phyloP scores from a whole-genome alignment of 2,888 invertebrate species.

The Sericinus montela region DNA sequence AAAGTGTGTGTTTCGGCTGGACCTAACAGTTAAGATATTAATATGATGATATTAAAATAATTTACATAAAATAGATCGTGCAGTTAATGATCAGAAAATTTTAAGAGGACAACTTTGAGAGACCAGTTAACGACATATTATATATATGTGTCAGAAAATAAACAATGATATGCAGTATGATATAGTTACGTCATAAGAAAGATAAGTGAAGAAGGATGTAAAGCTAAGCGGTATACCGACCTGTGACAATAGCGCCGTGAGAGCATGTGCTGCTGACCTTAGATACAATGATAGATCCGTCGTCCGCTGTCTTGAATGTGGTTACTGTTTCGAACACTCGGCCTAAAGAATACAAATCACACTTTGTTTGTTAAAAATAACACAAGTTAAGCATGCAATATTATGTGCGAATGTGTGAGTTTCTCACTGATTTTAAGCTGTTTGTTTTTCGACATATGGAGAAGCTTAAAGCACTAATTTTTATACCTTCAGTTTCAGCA shows the following conservation, averaged over 20 bases:
- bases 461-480: slow-evolving; percentile 55
- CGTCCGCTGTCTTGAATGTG: slow-evolving; percentile 71
- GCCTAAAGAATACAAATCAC: slow-evolving; percentile 77
- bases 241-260: slow-evolving; percentile 82
- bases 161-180: slow-evolving; percentile 10
- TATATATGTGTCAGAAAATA: too few species aligned
- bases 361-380: slow-evolving; percentile 68
- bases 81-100: slow-evolving; percentile 24
- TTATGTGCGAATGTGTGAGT: slow-evolving; percentile 49
- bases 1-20: slow-evolving; percentile 83
- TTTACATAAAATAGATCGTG: slow-evolving; percentile 27
- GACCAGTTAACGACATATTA: too few species aligned
- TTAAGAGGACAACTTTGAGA: neutral
- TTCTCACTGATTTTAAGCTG: slow-evolving; percentile 62
- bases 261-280: slow-evolving; percentile 81
- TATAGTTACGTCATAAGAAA: slow-evolving; percentile 22
- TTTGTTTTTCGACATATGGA: slow-evolving; percentile 40
- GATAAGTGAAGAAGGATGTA: slow-evolving; percentile 35
- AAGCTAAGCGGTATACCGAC: slow-evolving; percentile 75
- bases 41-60: slow-evolving; percentile 51
- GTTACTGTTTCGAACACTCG: slow-evolving; percentile 77
- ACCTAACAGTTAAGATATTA: slow-evolving; percentile 80
- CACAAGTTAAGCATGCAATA: slow-evolving; percentile 71
- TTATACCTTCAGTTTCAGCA: slow-evolving; percentile 75
- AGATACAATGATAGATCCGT: slow-evolving; percentile 71